Base-by-base conservation (phyloP, 2,113 vertebrate genomes). In the Phyllopteryx taeniolatus region DNA sequence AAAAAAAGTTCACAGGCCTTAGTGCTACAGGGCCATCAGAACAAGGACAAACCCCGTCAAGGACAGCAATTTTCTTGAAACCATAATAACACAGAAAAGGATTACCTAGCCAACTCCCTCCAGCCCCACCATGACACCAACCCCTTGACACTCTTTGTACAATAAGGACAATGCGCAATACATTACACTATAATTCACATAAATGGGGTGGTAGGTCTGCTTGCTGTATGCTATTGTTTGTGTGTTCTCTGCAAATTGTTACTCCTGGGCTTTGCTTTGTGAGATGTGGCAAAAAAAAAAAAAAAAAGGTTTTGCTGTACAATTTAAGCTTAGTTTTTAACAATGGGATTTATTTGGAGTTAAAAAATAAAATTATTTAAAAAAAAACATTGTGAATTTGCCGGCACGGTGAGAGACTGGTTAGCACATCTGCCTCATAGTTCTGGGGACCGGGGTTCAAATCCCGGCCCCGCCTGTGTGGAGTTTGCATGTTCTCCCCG, bases 141-240 rank as follows among this genome's bases (percentile, higher is more conserved):
- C 59, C 31, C 14, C 14, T 2, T 2, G 14, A 35, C 27, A 17
- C 31, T 35, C 59, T 17, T 61, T 19, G 33, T 61, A 61, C 31
- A 61, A 35, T 61, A 61, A 61, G 31, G 59, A 61, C 59, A 61
- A 61, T 61, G 59, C 1, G 31, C 59, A 61, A 35, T 61, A 13
- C 14, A 35, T 61, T 61, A 35, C 59, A 61, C 59, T 61, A 35
- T 61, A 61, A 61, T 61, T 61, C 31, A 35, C 59, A 61, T 31
- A 35, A 35, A 17, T 35, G 8, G 22, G 56, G 11, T 31, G 22
- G 56, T 11, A n/a, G 22, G 12, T 27, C 14, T 33, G 15, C 53
- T 56, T 10, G 53, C 53, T 56, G 53, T 22, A 3, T 61, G 33
- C 59, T 31, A 61, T 35, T 35, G 17, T 61, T 35, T 61, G 14